Percentiles rank a stretch among this genome's conserved stretches.
These are phyloP conservation scores for Albula glossodonta DNA, from an alignment of 2,113 vertebrate species.

Conservation along the genomic window DNA sequence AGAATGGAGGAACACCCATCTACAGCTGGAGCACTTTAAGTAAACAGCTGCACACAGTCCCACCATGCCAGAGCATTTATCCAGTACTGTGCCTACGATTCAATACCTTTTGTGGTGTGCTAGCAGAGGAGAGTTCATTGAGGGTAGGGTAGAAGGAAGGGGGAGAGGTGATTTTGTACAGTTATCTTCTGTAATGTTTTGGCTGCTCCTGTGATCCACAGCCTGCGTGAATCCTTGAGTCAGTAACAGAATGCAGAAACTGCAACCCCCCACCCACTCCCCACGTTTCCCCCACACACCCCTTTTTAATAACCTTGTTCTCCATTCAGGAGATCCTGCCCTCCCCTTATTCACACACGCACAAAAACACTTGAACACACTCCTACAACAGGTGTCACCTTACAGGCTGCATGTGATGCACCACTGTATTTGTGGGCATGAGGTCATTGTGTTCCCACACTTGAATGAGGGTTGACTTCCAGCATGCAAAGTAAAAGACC, in stretches of 20 bases:
- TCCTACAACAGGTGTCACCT: background rate
- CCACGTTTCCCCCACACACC: background rate
- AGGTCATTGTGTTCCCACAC: slow-evolving; percentile 7
- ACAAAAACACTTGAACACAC: background rate
- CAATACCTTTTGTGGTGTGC: background rate
- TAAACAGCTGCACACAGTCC: background rate
- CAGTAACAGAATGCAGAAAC: too few relatives aligned
- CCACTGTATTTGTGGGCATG: background rate
- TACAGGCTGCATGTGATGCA: background rate
- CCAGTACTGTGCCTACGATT: background rate
- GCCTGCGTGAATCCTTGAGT: background rate
- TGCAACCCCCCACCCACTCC: too few relatives aligned
- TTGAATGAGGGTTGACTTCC: background rate
- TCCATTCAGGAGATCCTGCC: background rate
- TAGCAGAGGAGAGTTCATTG: background rate
- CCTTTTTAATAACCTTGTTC: background rate
- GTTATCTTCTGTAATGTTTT: background rate
- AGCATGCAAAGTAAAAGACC: background rate
- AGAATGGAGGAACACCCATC: background rate
- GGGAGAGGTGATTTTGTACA: background rate
- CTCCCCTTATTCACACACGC: background rate
- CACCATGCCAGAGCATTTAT: background rate
- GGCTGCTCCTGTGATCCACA: background rate
- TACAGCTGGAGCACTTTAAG: background rate
- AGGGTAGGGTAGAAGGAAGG: background rate